Conservation (phyloP, 2,888 invertebrate genomes). For the Platerodrilus igneus region DNA sequence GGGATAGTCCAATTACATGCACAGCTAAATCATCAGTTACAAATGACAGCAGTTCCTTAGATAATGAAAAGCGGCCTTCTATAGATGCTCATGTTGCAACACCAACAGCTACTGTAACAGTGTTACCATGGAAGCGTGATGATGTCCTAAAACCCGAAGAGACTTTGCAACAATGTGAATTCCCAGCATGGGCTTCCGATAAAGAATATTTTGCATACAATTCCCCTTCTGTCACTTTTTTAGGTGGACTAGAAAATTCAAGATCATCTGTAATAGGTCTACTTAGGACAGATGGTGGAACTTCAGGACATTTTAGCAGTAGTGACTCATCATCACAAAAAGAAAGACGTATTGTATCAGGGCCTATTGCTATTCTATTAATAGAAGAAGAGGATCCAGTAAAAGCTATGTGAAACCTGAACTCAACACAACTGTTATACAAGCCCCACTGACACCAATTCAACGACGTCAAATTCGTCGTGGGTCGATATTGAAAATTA, state of each 20-base stretch:
- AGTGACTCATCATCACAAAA: conserved; percentile 45
- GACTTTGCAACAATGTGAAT: conserved; percentile 68
- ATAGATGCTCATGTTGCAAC: conserved; percentile 68
- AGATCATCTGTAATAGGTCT: conserved; percentile 87
- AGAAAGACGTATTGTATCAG: conserved; percentile 40
- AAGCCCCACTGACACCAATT: conserved; percentile 58
- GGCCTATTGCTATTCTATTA: conserved; percentile 51
- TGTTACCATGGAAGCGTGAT: conserved; percentile 88
- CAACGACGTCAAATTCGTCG: conserved; percentile 67
- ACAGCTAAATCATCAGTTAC: too few relatives aligned
- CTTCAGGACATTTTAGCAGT: conserved; percentile 55
- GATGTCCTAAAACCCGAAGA: conserved; percentile 68
- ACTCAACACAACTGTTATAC: conserved; percentile 55
- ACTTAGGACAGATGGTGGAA: conserved; percentile 77
- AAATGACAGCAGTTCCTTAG: conserved; percentile 49
- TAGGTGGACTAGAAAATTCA: conserved; percentile 85
- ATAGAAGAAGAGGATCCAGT: conserved; percentile 62
- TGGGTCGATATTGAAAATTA: conserved; percentile 79
- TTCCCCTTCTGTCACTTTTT: conserved; percentile 86
- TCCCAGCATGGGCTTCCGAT: conserved; percentile 93
- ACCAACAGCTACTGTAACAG: conserved; percentile 83
- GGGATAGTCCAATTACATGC: too few relatives aligned
- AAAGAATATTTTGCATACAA: conserved; percentile 89
- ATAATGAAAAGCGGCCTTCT: conserved; percentile 48
- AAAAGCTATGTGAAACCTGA: too few relatives aligned